Conservation (phyloP, 2,888 invertebrate species). For the Notodonta ziczac region DNA sequence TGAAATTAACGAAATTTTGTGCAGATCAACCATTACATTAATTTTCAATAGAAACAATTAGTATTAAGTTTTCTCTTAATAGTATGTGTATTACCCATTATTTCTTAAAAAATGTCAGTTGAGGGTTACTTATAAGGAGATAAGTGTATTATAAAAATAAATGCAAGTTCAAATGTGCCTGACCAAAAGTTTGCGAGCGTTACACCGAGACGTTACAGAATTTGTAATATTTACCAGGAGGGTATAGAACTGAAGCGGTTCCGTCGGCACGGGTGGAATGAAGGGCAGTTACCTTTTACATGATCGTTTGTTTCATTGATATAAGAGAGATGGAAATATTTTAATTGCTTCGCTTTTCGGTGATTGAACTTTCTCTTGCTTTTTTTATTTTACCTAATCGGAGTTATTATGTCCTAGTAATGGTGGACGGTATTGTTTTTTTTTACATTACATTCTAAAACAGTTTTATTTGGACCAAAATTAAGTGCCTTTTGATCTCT, state of each 20-base stretch:
- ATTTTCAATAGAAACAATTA: too few species aligned
- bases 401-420: slow-evolving; percentile 35
- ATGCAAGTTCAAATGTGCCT: not conserved
- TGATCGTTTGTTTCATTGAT: slow-evolving; percentile 42
- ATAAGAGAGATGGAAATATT: slow-evolving; percentile 40
- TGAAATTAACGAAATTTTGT: too few species aligned
- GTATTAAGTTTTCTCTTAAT: too few species aligned
- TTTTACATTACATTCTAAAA: too few species aligned
- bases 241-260: slow-evolving; percentile 49
- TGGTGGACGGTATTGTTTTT: slow-evolving; percentile 10
- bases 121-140: too few species aligned
- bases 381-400: slow-evolving; percentile 22
- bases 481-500: too few species aligned
- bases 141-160: too few species aligned
- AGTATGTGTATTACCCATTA: too few species aligned
- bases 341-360: slow-evolving; percentile 25
- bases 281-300: slow-evolving; percentile 44
- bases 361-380: slow-evolving; percentile 19
- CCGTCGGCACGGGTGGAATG: slow-evolving; percentile 28
- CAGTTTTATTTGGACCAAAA: too few species aligned
- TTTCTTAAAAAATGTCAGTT: too few species aligned
- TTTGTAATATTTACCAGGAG: slow-evolving; percentile 75
- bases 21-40: too few species aligned
- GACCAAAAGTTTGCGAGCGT: slow-evolving; percentile 30
- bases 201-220: slow-evolving; percentile 67